A percentile compares a stretch with the other conserved stretches of the same genome.
These are phyloP conservation scores for Lysandra coridon DNA, from an alignment of 2,888 invertebrate species.

Conservation along the genomic window DNA sequence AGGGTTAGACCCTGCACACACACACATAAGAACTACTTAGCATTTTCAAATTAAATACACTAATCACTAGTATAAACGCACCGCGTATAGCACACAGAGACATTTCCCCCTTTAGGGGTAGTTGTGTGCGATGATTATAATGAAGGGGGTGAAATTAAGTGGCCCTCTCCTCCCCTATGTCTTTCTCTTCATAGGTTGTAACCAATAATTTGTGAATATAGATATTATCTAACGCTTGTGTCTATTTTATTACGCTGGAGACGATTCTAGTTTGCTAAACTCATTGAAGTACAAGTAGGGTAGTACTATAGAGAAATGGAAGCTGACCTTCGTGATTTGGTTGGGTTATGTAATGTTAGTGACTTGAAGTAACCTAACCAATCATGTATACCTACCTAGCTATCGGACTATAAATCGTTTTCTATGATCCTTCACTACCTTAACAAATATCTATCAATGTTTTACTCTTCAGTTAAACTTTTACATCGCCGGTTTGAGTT, in stretches of 20 bases:
- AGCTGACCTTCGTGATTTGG: background rate
- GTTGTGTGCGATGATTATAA: slow-evolving; percentile 77
- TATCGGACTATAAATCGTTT: too few relatives aligned
- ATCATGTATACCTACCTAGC: too few relatives aligned
- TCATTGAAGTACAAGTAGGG: too few relatives aligned
- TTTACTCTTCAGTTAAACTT: too few relatives aligned
- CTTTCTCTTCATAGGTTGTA: slow-evolving; percentile 69
- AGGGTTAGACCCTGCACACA: slow-evolving; percentile 71
- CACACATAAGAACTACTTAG: slow-evolving; percentile 78
- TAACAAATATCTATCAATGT: too few relatives aligned
- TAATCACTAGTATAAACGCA: slow-evolving; percentile 77
- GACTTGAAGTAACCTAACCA: too few relatives aligned
- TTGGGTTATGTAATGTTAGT: background rate
- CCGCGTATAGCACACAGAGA: slow-evolving; percentile 47
- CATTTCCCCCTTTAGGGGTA: slow-evolving; percentile 40
- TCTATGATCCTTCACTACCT: too few relatives aligned
- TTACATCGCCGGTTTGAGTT: too few relatives aligned
- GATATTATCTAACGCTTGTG: slow-evolving; percentile 10
- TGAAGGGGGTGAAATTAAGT: slow-evolving; percentile 80
- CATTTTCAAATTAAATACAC: slow-evolving; percentile 81
- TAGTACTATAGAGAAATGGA: too few relatives aligned
- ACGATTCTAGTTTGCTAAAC: background rate
- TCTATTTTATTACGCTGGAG: background rate
- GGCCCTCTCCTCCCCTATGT: slow-evolving; percentile 76
- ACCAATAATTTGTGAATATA: slow-evolving; percentile 58